phyloP scores from a whole-genome alignment of 2,113 vertebrate genomes.

The Struthio camelus region DNA sequence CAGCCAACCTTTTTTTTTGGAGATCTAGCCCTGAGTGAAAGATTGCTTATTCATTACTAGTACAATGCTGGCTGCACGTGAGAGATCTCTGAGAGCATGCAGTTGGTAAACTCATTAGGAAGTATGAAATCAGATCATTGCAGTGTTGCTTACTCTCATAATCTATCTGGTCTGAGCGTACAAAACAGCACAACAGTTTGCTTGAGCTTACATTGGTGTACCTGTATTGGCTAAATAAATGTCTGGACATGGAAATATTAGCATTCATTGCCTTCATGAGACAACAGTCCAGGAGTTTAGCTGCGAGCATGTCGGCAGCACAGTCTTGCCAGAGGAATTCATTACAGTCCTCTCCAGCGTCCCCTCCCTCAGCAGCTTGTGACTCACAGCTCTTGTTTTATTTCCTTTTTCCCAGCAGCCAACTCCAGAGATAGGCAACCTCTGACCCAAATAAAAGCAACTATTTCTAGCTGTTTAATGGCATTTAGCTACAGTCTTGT shows the following conservation, averaged over 20 bases:
- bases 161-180: background rate
- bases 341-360: background rate
- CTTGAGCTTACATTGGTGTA: background rate
- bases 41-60: background rate
- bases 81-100: background rate
- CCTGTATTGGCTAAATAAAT: background rate
- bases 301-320: background rate
- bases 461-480: conserved; percentile 14
- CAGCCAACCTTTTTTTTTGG: background rate
- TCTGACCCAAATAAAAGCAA: conserved; percentile 46
- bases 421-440: conserved; percentile 35
- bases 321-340: background rate
- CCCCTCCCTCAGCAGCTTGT: conserved; percentile 11
- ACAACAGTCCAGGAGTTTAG: background rate
- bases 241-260: background rate
- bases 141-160: background rate
- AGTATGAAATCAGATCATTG: background rate
- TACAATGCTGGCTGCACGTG: background rate
- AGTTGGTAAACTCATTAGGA: background rate
- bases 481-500: background rate
- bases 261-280: background rate
- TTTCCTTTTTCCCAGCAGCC: conserved; percentile 29
- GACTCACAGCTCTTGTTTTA: conserved; percentile 43
- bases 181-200: background rate
- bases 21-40: background rate